These are phyloP conservation scores for Sminthopsis crassicaudata DNA, from an alignment of 2,113 vertebrate species.

Conservation along the genomic window DNA sequence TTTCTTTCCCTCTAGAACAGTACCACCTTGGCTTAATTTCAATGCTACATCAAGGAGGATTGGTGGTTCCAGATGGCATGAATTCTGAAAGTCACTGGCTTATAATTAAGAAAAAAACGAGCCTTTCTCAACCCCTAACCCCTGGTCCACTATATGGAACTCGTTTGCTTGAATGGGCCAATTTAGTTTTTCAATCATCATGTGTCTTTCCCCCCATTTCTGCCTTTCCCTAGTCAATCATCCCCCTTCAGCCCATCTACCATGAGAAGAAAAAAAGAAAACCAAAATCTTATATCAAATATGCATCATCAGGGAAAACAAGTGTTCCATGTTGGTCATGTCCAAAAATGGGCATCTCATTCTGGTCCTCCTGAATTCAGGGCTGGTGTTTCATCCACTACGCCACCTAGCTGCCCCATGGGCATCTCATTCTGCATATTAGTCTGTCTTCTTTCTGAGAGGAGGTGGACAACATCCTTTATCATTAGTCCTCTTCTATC, in stretches of 20 bases:
- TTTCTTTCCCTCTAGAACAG: background rate
- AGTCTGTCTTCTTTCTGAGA: background rate
- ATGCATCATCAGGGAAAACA: background rate
- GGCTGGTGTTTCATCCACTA: too few relatives aligned
- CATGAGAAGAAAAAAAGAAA: background rate
- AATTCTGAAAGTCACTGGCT: background rate
- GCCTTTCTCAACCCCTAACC: background rate
- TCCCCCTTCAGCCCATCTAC: background rate
- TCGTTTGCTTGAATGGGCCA: too few relatives aligned
- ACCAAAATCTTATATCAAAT: background rate
- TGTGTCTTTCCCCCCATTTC: background rate
- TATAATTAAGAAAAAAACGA: slow-evolving; percentile 21
- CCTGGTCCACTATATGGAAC: too few relatives aligned
- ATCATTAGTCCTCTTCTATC: background rate
- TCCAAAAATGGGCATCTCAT: background rate
- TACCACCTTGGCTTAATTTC: background rate
- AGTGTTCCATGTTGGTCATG: background rate
- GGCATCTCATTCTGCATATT: background rate
- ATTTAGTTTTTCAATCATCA: background rate
- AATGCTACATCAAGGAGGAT: slow-evolving; percentile 3
- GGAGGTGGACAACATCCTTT: background rate
- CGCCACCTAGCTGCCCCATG: too few relatives aligned
- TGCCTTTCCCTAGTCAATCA: background rate
- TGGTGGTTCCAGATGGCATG: background rate
- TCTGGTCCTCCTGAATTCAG: too few relatives aligned